phyloP scores from a whole-genome alignment of 2,888 invertebrate genomes.

The Chouioia cunea region DNA sequence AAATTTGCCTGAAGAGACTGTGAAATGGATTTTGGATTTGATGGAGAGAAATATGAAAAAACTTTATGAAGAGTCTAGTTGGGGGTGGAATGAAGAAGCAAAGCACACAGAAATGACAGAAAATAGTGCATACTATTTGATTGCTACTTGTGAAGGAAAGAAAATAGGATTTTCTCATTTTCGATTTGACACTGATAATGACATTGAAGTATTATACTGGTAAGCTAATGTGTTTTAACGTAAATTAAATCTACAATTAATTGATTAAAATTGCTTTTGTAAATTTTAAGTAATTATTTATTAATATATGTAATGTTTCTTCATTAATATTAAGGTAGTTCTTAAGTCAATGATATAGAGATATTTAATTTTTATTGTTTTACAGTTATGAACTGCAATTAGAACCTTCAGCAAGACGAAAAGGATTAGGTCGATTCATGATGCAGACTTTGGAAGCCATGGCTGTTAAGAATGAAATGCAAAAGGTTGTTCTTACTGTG shows the following conservation, averaged over 20 bases:
- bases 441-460: slow-evolving; percentile 83
- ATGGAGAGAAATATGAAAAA: slow-evolving; percentile 84
- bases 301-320: slow-evolving; percentile 7
- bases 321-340: slow-evolving; percentile 1
- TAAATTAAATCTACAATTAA: neutral
- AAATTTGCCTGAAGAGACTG: slow-evolving; percentile 72
- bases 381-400: slow-evolving; percentile 90
- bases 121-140: slow-evolving; percentile 75
- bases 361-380: slow-evolving; percentile 51
- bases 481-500: slow-evolving; percentile 85
- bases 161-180: slow-evolving; percentile 82
- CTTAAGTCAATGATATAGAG: neutral
- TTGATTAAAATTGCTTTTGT: neutral
- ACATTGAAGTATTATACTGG: slow-evolving; percentile 79
- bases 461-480: slow-evolving; percentile 81
- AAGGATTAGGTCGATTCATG: slow-evolving; percentile 87
- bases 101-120: slow-evolving; percentile 78
- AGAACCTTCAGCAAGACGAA: slow-evolving; percentile 77
- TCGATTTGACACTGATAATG: slow-evolving; percentile 80
- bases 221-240: slow-evolving; percentile 58
- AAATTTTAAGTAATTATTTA: slow-evolving; percentile 17
- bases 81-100: slow-evolving; percentile 78
- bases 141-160: slow-evolving; percentile 69
- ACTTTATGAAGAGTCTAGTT: slow-evolving; percentile 73
- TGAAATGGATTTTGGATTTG: slow-evolving; percentile 81